These are phyloP conservation scores for Drosophila albomicans DNA, from an alignment of 1,140 invertebrate genomes.

Conservation along the genomic window DNA sequence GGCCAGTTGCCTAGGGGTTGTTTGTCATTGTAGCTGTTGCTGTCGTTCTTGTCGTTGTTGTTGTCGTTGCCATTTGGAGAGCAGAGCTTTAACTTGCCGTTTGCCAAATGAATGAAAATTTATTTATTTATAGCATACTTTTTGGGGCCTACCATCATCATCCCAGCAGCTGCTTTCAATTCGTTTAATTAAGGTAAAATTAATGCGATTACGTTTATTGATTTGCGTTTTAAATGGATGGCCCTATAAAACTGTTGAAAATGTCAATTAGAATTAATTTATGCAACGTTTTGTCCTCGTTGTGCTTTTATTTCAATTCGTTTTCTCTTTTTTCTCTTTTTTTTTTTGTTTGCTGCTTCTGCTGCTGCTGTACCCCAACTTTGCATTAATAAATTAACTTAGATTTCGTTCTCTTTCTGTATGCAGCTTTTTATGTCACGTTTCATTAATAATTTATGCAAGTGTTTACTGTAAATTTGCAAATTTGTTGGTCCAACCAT, in stretches of 20 bases:
- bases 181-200: constrained; percentile 57
- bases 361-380: not conserved
- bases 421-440: constrained; percentile 20
- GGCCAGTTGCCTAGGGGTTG: constrained; percentile 36
- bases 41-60: not conserved
- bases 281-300: constrained; percentile 15
- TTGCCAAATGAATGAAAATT: constrained; percentile 29
- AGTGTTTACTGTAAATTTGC: constrained; percentile 21
- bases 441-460: constrained; percentile 23
- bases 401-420: constrained; percentile 24
- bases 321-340: not conserved
- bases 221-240: constrained; percentile 49
- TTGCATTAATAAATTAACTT: constrained; percentile 51
- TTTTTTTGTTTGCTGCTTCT: no score
- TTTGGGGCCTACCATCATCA: constrained; percentile 20
- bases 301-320: constrained; percentile 8
- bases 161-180: constrained; percentile 46
- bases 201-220: constrained; percentile 64
- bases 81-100: constrained; percentile 39
- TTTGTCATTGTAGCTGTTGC: constrained; percentile 31
- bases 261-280: constrained; percentile 69
- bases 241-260: constrained; percentile 51
- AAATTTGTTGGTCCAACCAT: constrained; percentile 1
- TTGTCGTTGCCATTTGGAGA: constrained; percentile 6
- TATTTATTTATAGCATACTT: constrained; percentile 51